Conservation (phyloP, 2,797 vertebrate genomes). For the Pseudochirops corinnae region DNA sequence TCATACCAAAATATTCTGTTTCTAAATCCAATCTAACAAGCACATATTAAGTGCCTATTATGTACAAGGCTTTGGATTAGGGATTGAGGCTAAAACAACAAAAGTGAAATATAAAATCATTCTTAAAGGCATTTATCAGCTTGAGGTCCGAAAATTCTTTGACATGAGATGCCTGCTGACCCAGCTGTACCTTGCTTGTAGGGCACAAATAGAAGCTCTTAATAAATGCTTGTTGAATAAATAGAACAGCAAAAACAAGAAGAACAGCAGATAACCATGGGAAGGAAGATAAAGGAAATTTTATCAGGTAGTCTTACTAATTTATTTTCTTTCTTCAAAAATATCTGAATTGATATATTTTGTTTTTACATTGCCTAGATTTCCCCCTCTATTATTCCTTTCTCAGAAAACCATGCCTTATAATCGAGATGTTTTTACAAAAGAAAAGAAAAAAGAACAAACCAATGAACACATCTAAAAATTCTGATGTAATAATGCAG, state of each 20-base stretch:
- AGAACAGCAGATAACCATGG: not conserved
- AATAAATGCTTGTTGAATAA: conserved; percentile 60
- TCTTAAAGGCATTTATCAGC: not conserved
- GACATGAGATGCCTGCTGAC: not conserved
- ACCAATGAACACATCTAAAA: not conserved
- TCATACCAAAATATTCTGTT: not conserved
- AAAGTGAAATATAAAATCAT: not conserved
- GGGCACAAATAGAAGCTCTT: conserved; percentile 18
- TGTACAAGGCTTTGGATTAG: not conserved
- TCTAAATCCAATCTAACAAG: not conserved
- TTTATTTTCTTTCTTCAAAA: not conserved
- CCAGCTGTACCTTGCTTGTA: not conserved
- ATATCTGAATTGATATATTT: not conserved
- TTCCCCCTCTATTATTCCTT: not conserved
- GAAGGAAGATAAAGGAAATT: not conserved
- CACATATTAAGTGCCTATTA: not conserved
- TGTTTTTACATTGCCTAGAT: not conserved
- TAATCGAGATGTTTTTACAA: not conserved
- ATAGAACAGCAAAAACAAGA: not conserved
- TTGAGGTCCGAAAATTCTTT: conserved; percentile 14
- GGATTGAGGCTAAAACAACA: not conserved
- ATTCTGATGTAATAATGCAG: not conserved
- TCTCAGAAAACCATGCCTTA: not conserved
- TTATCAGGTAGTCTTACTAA: not conserved
- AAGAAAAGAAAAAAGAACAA: not conserved